Evolutionary conservation across 1,140 invertebrate species (phyloP), one percentile per base, ranked within the genome.

Genomic region (Drosophila ogumai): DNA sequence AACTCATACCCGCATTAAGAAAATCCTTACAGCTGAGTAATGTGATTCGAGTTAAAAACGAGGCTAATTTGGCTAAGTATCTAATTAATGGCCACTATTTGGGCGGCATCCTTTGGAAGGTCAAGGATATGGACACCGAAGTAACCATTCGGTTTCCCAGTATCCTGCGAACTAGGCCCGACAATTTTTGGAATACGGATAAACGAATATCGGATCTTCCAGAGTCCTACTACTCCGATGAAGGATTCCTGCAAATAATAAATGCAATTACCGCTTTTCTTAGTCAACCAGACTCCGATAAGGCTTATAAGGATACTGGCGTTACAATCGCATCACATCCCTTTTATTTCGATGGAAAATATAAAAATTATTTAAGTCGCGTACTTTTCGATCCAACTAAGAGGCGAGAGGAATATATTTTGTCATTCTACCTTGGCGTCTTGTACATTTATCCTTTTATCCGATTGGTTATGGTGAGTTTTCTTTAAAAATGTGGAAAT

Each of bases 391-490:
- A 68, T 47, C 69, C 64, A 22, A 31, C 68, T 17, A 50, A 17
- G 12, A n/a, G 1, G 5, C 46, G 55, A 2, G 59, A 17, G 3
- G 59, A 17, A 38, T 44, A 46, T 31, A 2, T 68, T 12, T 38
- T 68, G 22, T 13, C 22, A 3, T 69, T 69, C 31, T 69, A 59
- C 47, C 58, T 59, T 10, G 46, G 69, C 8, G 15, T 69, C 2
- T 25, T 73, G 7, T 73, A 59, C 17, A 46, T 59, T 15, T 73
- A 46, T 52, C 46, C 54, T 8, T 60, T 69, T 15, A 17, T 73
- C 40, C 66, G 49, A 1, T 34, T 69, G 28, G 38, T 63, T 36
- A 69, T 69, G 66, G 66, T 63, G 17, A 38, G 58, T 43, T n/a
- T 12, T 2, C 0, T 17, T 32, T 7, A 19, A 17, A 17, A 6